Base-by-base conservation (phyloP, 2,888 invertebrate genomes). In the Fragum fragum region DNA sequence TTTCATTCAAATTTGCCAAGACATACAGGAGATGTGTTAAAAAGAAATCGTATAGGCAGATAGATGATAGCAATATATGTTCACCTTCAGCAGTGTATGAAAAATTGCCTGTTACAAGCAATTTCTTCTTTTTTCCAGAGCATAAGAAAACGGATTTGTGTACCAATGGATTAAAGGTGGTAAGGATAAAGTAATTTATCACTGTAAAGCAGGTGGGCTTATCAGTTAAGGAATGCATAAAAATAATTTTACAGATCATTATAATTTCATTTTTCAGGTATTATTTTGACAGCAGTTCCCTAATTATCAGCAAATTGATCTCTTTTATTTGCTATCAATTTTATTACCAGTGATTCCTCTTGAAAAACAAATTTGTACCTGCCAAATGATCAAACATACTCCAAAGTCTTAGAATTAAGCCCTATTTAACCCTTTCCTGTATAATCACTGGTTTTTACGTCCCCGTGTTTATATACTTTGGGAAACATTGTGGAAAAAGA, bases 231-330 rank as follows among this genome's bases (percentile, higher is more conserved):
- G 57, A 26, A 57, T 57, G 26, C 57, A 57, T 23, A 28, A 57
- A 57, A 57, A 57, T 57, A 57, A 28, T 28, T 57, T 47, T 57
- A 26, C 57, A 57, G 16, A 57, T 57, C 14, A 57, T 57, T 57
- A 26, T 57, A 26, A 28, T 21, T 57, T 57, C 28, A 57, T 28
- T 57, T 57, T 47, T 18, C 47, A 47, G 47, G 47, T 47, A 47
- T 18, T 9, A 47, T 57, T 57, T 57, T 57, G 57, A 57, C 16
- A 57, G 7, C 26, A 28, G 26, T 26, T 1, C 1, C 26, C 23
- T 23, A 26, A 57, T 47, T 47, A 47, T 47, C 47, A 47, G 16
- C 47, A 14, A 47, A 47, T 47, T 47, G 47, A 47, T 47, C 47
- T 47, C 47, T 9, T 47, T 47, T 47, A 47, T 47, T 47, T 47